Conservation (phyloP, 2,888 invertebrate species). For the Rugalucina vietnamica region DNA sequence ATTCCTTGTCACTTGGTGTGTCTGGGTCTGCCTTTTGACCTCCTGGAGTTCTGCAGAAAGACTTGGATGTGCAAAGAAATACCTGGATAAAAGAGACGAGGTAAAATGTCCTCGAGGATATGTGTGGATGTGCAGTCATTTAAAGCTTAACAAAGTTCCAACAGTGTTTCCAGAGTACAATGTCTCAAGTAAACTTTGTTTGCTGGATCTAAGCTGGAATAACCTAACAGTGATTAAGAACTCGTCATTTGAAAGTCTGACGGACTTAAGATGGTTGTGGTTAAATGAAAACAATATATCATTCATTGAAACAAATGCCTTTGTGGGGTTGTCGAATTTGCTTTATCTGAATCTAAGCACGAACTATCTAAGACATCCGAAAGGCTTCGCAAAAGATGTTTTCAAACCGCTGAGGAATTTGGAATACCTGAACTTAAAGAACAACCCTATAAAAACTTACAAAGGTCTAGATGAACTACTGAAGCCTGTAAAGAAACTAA, state of each 20-base stretch:
- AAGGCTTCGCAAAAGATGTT: slow-evolving; percentile 20
- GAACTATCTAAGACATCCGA: slow-evolving; percentile 5
- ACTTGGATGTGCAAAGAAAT: too few species aligned
- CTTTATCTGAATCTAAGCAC: slow-evolving; percentile 25
- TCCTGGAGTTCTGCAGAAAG: too few species aligned
- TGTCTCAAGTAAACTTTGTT: not conserved
- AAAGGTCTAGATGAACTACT: slow-evolving; percentile 7
- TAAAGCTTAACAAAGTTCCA: not conserved
- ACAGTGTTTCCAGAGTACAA: not conserved
- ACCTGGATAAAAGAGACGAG: too few species aligned
- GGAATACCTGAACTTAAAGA: slow-evolving; percentile 15
- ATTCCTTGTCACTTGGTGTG: too few species aligned
- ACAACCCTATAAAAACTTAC: slow-evolving; percentile 20
- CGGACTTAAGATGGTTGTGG: not conserved
- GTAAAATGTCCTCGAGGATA: slow-evolving; percentile 1
- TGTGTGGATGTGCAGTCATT: slow-evolving; percentile 5
- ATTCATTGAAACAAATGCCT: slow-evolving; percentile 14
- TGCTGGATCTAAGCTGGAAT: slow-evolving; percentile 24
- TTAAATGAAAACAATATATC: not conserved
- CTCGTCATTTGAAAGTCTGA: not conserved
- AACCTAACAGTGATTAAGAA: not conserved
- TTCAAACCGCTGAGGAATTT: slow-evolving; percentile 20
- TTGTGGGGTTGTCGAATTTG: slow-evolving; percentile 3
- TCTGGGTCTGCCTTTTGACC: too few species aligned
- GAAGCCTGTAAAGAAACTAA: not conserved